phyloP scores from a whole-genome alignment of 2,797 vertebrate genomes.

The Amblyopsis hoosieri region DNA sequence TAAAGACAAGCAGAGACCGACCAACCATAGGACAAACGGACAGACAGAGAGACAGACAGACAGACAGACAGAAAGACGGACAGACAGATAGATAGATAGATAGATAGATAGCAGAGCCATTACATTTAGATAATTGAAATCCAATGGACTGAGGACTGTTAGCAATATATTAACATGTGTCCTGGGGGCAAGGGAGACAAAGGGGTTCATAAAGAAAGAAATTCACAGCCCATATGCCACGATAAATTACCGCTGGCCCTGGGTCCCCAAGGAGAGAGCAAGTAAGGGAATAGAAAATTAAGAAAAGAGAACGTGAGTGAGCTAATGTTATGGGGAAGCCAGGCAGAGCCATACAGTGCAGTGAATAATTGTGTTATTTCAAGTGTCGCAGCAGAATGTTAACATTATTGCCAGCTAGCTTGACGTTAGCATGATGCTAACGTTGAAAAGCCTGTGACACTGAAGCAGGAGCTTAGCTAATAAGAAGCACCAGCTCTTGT shows the following conservation, averaged over 20 bases:
- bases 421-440: no score
- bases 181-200: conserved; percentile 44
- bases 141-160: conserved; percentile 40
- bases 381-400: not conserved
- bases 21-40: conserved; percentile 28
- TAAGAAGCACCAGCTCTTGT: no score
- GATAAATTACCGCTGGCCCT: conserved; percentile 51
- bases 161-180: conserved; percentile 47
- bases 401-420: no score
- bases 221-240: conserved; percentile 54
- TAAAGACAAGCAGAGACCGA: conserved; percentile 7
- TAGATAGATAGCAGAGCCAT: conserved; percentile 22
- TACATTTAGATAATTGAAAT: conserved; percentile 47
- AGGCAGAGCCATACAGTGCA: conserved; percentile 25
- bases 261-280: conserved; percentile 15
- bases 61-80: conserved; percentile 33
- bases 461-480: no score
- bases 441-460: no score
- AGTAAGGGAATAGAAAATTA: not conserved
- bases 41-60: not conserved
- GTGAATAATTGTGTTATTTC: not conserved
- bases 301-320: conserved; percentile 16
- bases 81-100: conserved; percentile 29
- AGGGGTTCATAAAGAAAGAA: conserved; percentile 42
- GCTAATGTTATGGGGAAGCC: conserved; percentile 34